Evolutionary conservation across 2,888 invertebrate genomes (phyloP).

Genomic region (Selenia dentaria): DNA sequence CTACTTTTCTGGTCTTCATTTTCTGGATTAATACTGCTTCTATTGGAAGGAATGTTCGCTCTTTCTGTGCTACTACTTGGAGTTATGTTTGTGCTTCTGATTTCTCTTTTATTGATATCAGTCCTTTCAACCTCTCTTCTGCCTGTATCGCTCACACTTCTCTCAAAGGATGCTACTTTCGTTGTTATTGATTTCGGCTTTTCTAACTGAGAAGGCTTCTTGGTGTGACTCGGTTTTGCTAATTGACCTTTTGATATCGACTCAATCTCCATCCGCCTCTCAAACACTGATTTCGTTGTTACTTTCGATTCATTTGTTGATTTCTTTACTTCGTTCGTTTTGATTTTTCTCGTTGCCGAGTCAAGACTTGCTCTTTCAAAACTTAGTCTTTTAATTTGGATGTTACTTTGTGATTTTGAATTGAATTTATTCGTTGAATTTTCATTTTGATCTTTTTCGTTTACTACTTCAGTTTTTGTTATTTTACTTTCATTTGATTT

Average conservation of each 20-base stretch:
- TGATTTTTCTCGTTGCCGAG: slow-evolving; percentile 70
- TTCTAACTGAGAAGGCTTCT: slow-evolving; percentile 56
- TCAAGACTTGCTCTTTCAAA: slow-evolving; percentile 80
- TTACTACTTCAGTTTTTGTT: slow-evolving; percentile 31
- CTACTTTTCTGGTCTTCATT: slow-evolving; percentile 76
- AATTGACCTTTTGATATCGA: slow-evolving; percentile 61
- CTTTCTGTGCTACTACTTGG: slow-evolving; percentile 45
- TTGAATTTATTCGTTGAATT: slow-evolving; percentile 38
- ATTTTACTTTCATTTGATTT: slow-evolving; percentile 28
- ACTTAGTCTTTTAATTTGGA: slow-evolving; percentile 73
- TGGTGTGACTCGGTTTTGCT: slow-evolving; percentile 48
- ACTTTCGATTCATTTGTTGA: slow-evolving; percentile 58
- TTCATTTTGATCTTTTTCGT: slow-evolving; percentile 33
- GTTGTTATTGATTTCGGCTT: slow-evolving; percentile 69
- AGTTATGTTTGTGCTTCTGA: slow-evolving; percentile 28
- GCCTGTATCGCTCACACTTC: slow-evolving; percentile 52
- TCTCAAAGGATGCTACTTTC: slow-evolving; percentile 69
- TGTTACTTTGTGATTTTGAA: slow-evolving; percentile 55
- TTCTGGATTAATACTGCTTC: slow-evolving; percentile 48
- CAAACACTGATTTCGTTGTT: slow-evolving; percentile 72
- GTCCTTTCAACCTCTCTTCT: slow-evolving; percentile 39
- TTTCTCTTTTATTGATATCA: slow-evolving; percentile 26
- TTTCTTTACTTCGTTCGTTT: slow-evolving; percentile 53
- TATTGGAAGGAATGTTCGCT: slow-evolving; percentile 49
- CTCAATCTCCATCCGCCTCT: slow-evolving; percentile 77